Evolutionary conservation across 53 echinoderm and acorn worm species (phyloP).

Genomic region (Actinopyga echinites): DNA sequence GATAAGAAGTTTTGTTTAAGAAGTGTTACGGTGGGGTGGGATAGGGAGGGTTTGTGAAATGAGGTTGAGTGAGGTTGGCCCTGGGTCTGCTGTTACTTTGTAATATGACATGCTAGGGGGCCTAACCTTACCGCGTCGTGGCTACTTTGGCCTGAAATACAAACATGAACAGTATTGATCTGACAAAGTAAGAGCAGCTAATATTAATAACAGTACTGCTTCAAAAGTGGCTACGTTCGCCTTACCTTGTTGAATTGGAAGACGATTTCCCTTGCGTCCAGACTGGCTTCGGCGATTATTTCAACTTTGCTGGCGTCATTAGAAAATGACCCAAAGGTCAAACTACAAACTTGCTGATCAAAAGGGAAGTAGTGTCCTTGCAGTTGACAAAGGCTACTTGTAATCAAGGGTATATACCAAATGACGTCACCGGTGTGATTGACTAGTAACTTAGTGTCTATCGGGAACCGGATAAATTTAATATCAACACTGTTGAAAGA

Average conservation of each 20-base stretch:
- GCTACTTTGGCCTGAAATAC: no score
- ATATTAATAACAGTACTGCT: no score
- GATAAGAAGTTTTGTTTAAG: no score
- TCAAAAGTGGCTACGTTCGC: no score
- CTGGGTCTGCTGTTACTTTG: no score
- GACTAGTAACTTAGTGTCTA: background rate
- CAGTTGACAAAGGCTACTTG: background rate
- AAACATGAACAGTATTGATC: no score
- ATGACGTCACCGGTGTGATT: background rate
- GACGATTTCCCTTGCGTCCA: background rate
- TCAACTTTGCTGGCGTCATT: background rate
- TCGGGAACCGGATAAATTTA: conserved; percentile 12
- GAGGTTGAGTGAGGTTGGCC: no score
- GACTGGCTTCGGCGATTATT: background rate
- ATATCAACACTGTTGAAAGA: conserved; percentile 9
- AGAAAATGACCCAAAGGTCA: conserved; percentile 22
- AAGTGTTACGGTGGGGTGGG: no score
- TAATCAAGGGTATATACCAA: conserved; percentile 31
- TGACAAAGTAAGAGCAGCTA: no score
- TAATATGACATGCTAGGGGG: no score
- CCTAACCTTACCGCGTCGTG: no score
- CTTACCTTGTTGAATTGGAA: conserved; percentile 20
- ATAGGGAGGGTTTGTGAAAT: no score
- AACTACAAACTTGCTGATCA: conserved; percentile 20
- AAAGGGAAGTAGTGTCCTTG: conserved; percentile 17